Conservation (phyloP, 2,888 invertebrate genomes). For the Drosophila colorata region DNA sequence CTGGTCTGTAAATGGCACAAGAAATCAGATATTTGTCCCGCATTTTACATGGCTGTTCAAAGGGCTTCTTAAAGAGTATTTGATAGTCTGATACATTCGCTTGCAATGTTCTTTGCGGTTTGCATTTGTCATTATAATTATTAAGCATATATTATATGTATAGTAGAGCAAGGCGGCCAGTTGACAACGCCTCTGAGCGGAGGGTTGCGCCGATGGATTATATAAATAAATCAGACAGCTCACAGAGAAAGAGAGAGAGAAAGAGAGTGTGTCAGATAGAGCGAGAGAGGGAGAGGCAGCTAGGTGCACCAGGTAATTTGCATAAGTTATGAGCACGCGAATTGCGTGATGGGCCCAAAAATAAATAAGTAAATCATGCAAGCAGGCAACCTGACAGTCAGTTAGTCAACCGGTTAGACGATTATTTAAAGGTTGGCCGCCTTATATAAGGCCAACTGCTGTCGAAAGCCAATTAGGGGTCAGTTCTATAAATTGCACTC, state of each 20-base stretch:
- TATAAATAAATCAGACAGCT: slow-evolving; percentile 55
- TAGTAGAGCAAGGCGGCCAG: slow-evolving; percentile 18
- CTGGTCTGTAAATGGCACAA: no score
- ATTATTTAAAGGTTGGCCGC: slow-evolving; percentile 17
- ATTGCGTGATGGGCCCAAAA: slow-evolving; percentile 46
- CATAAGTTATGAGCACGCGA: slow-evolving; percentile 50
- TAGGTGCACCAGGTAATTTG: slow-evolving; percentile 35
- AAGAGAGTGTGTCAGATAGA: background rate
- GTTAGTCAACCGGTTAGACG: slow-evolving; percentile 17
- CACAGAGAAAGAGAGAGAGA: slow-evolving; percentile 12
- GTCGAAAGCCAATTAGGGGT: slow-evolving; percentile 75
- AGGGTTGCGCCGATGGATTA: slow-evolving; percentile 25
- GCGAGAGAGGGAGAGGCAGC: background rate
- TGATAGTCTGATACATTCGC: background rate
- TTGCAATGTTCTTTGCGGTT: slow-evolving; percentile 15
- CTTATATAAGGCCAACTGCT: slow-evolving; percentile 43
- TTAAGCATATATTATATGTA: slow-evolving; percentile 32
- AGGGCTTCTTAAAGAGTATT: slow-evolving; percentile 1
- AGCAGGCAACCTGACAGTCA: background rate
- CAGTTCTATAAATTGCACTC: slow-evolving; percentile 70
- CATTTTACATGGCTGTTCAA: no score
- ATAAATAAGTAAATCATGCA: slow-evolving; percentile 29
- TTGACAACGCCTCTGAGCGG: background rate
- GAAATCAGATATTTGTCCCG: no score
- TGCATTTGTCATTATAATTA: slow-evolving; percentile 78